Conservation (phyloP, 1,140 invertebrate species). For the Chrysoperla carnea region DNA sequence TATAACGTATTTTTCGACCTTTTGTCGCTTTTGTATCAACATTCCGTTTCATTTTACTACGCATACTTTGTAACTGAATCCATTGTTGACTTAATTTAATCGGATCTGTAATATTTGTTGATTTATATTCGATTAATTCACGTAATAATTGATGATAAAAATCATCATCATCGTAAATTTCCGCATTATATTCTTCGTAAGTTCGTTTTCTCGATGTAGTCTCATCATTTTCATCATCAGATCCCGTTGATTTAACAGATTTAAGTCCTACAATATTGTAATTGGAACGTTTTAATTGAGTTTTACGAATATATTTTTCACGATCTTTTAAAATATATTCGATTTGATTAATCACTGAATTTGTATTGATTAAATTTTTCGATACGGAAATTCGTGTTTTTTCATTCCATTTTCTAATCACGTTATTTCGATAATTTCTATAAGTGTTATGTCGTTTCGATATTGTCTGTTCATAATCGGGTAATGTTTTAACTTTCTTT, state of each 20-base stretch:
- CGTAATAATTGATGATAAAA: slow-evolving; percentile 88
- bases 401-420: slow-evolving; percentile 85
- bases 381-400: slow-evolving; percentile 56
- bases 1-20: slow-evolving; percentile 77
- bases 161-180: slow-evolving; percentile 94
- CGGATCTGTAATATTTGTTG: slow-evolving; percentile 62
- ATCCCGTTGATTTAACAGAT: slow-evolving; percentile 18
- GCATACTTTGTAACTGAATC: slow-evolving; percentile 77
- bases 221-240: slow-evolving; percentile 12
- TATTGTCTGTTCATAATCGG: slow-evolving; percentile 43
- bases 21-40: slow-evolving; percentile 86
- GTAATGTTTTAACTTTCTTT: slow-evolving; percentile 39
- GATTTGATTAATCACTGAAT: slow-evolving; percentile 72
- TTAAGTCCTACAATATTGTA: slow-evolving; percentile 53
- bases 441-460: slow-evolving; percentile 42
- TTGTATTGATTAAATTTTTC: slow-evolving; percentile 38
- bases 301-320: slow-evolving; percentile 54
- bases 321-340: slow-evolving; percentile 67
- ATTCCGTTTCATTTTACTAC: slow-evolving; percentile 77
- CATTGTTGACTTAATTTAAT: slow-evolving; percentile 65
- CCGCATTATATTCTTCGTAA: slow-evolving; percentile 47
- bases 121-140: slow-evolving; percentile 84
- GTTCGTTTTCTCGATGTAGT: slow-evolving; percentile 13
- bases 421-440: slow-evolving; percentile 49
- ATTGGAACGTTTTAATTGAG: slow-evolving; percentile 60